Conservation (phyloP, 2,888 invertebrate species). For the Nipponacmea schrenckii region DNA sequence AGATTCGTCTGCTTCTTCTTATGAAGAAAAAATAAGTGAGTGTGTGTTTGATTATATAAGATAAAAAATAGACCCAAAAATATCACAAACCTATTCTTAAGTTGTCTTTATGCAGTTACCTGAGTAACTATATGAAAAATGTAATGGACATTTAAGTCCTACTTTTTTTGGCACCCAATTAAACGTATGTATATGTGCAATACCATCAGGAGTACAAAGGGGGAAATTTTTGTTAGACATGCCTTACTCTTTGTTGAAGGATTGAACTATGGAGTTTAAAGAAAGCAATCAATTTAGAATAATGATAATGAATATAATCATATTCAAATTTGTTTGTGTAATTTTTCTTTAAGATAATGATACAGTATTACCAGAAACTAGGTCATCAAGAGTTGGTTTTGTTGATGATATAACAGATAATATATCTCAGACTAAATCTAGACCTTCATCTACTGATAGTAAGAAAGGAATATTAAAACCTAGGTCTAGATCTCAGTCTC, state of each 20-base stretch:
- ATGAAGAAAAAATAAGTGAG: neutral
- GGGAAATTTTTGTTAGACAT: too few species aligned
- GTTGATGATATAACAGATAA: slow-evolving; percentile 8
- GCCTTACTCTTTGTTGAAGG: too few species aligned
- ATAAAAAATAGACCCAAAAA: neutral
- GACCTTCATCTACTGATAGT: slow-evolving; percentile 45
- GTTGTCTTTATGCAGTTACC: too few species aligned
- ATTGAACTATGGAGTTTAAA: neutral
- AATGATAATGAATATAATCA: too few species aligned
- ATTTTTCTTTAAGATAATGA: neutral
- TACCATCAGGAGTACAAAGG: too few species aligned
- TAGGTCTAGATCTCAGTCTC: slow-evolving; percentile 42
- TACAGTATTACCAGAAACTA: neutral
- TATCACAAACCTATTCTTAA: too few species aligned
- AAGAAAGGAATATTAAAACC: slow-evolving; percentile 51
- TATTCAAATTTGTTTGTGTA: too few species aligned
- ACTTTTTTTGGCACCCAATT: too few species aligned
- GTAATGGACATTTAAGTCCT: neutral
- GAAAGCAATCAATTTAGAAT: too few species aligned
- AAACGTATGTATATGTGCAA: too few species aligned
- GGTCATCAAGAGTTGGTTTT: neutral
- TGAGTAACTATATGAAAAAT: too few species aligned
- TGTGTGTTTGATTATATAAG: neutral
- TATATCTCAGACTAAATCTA: slow-evolving; percentile 23
- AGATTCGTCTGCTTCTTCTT: neutral